Conservation (phyloP, 2,888 invertebrate genomes). For the Escarpia spicata region DNA sequence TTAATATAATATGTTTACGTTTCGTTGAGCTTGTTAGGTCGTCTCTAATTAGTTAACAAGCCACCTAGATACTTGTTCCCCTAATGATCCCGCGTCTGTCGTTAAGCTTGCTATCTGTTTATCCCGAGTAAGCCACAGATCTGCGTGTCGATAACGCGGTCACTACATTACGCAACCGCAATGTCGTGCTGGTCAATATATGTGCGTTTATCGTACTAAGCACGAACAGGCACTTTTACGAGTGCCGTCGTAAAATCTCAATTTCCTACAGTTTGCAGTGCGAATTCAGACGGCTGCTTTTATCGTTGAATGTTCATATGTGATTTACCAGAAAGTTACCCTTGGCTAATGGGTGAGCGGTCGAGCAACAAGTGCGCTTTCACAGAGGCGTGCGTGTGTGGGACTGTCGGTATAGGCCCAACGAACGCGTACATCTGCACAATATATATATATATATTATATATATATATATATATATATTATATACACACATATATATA, state of each 20-base stretch:
- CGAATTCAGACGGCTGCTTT: not conserved
- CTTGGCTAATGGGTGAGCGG: not conserved
- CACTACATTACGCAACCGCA: not conserved
- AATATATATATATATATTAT: not conserved
- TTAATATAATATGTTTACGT: not conserved
- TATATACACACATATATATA: not conserved
- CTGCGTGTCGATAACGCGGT: not conserved
- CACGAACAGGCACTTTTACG: not conserved
- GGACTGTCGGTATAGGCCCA: not conserved
- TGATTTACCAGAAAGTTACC: constrained; percentile 2
- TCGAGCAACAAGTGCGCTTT: not conserved
- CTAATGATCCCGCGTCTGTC: not conserved
- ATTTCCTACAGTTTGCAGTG: not conserved
- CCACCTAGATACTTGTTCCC: not conserved
- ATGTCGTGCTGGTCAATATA: not conserved
- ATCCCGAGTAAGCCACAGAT: not conserved
- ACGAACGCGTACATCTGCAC: not conserved
- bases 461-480: not conserved
- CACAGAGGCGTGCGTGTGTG: not conserved
- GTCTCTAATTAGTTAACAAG: not conserved
- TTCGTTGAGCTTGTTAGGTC: not conserved
- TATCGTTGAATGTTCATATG: constrained; percentile 3
- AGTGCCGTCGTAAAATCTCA: not conserved
- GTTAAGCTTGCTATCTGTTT: not conserved
- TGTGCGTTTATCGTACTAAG: not conserved